These are phyloP conservation scores for Papilio dardanus DNA, from an alignment of 1,140 invertebrate genomes.

Conservation along the genomic window DNA sequence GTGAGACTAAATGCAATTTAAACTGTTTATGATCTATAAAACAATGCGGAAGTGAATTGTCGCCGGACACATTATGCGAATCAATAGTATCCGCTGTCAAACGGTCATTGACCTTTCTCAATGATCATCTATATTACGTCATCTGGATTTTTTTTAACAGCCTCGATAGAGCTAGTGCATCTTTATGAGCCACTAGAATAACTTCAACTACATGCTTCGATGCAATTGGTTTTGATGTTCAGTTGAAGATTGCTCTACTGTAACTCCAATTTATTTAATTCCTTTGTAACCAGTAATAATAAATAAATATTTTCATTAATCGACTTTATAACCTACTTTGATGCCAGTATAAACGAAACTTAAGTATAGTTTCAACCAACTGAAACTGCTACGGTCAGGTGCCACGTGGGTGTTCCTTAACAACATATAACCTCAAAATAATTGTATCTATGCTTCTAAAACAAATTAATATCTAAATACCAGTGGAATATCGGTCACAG, in stretches of 20 bases:
- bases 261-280: no score
- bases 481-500: not conserved
- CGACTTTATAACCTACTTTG: no score
- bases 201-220: no score
- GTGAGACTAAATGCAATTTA: not conserved
- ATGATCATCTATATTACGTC: not conserved
- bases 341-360: no score
- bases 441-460: not conserved
- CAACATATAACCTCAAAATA: not conserved
- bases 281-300: no score
- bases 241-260: no score
- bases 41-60: constrained; percentile 17
- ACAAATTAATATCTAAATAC: not conserved
- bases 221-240: no score
- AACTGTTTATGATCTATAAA: not conserved
- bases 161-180: not conserved
- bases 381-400: no score
- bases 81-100: constrained; percentile 29
- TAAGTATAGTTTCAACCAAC: no score
- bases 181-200: not conserved
- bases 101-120: constrained; percentile 14
- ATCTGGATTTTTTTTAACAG: not conserved
- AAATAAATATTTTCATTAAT: no score
- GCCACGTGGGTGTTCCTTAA: no score
- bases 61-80: constrained; percentile 15